A percentile compares a stretch with the other conserved stretches of the same genome.
phyloP scores from a whole-genome alignment of 2,113 vertebrate genomes.

The Dasyurus viverrinus region DNA sequence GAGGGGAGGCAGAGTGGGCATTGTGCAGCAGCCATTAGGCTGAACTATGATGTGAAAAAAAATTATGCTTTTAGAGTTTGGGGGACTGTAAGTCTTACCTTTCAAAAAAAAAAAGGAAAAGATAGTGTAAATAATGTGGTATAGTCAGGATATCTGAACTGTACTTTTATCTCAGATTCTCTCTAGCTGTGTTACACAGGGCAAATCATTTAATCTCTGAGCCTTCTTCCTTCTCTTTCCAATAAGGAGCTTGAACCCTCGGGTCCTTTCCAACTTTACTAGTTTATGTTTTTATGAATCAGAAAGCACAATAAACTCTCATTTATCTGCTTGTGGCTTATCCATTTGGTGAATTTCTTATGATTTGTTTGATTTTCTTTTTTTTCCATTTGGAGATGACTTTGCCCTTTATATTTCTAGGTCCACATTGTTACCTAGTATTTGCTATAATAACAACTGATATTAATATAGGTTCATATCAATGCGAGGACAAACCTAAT shows the following conservation, averaged over 20 bases:
- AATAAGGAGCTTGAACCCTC: not conserved
- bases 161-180: not conserved
- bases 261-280: not conserved
- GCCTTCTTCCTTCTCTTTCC: not conserved
- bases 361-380: not conserved
- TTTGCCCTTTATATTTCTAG: not conserved
- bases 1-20: not conserved
- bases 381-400: not conserved
- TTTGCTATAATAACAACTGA: not conserved
- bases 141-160: not conserved
- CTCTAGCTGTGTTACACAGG: not conserved
- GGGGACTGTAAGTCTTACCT: not conserved
- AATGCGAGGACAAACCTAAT: not conserved
- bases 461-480: not conserved
- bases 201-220: not conserved
- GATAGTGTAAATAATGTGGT: not conserved
- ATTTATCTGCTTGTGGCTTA: not conserved
- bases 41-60: not conserved
- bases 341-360: not conserved
- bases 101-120: not conserved
- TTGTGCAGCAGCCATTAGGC: not conserved
- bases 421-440: not conserved
- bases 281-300: not conserved
- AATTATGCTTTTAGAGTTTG: not conserved
- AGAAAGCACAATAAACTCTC: not conserved